These are phyloP conservation scores for Lasioglossum zephyrum DNA, from an alignment of 2,888 invertebrate species.

Conservation along the genomic window DNA sequence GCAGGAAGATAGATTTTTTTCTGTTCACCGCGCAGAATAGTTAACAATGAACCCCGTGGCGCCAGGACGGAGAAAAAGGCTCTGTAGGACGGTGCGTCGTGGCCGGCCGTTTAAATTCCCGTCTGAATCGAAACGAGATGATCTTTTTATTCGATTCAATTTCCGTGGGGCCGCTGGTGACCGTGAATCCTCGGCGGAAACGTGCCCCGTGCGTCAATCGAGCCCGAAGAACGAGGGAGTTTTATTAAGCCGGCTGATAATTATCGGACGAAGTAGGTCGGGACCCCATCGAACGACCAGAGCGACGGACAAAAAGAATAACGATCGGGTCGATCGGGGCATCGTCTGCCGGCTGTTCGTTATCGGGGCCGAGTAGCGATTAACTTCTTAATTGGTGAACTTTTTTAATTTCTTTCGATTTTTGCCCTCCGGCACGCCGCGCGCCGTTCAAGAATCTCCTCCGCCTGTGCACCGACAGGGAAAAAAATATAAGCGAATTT, in stretches of 20 bases:
- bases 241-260: conserved; percentile 75
- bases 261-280: conserved; percentile 77
- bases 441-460: not conserved
- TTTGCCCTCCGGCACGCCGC: conserved; percentile 16
- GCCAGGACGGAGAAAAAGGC: not conserved
- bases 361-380: conserved; percentile 64
- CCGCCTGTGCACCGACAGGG: not conserved
- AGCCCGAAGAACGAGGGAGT: conserved; percentile 56
- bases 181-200: conserved; percentile 45
- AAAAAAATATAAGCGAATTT: conserved; percentile 14
- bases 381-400: conserved; percentile 70
- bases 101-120: not conserved
- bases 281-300: conserved; percentile 67
- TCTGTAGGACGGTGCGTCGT: not conserved
- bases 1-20: not conserved
- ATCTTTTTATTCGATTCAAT: conserved; percentile 10
- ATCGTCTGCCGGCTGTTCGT: conserved; percentile 66
- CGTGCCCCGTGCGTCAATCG: conserved; percentile 54
- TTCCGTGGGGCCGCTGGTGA: conserved; percentile 10
- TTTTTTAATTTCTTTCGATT: conserved; percentile 62
- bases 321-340: conserved; percentile 64
- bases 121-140: not conserved
- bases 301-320: conserved; percentile 65
- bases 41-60: not conserved
- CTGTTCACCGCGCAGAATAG: not conserved